These are phyloP conservation scores for Diarsia brunnea DNA, from an alignment of 2,888 invertebrate species.

Conservation along the genomic window DNA sequence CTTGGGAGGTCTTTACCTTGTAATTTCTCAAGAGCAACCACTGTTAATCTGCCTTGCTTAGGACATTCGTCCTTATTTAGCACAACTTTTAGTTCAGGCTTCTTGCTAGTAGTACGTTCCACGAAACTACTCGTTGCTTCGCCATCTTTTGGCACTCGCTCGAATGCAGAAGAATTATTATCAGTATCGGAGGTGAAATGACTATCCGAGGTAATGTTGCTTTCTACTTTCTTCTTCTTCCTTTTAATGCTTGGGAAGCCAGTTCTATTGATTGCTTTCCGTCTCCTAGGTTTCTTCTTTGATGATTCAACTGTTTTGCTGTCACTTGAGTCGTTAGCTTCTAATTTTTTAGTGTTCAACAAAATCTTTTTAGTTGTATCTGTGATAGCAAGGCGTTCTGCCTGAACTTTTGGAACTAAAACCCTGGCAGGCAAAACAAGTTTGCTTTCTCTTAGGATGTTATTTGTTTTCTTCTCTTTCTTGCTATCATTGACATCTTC, in stretches of 20 bases:
- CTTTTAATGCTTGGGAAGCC: slow-evolving; percentile 96
- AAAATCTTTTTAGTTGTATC: slow-evolving; percentile 78
- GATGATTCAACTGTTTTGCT: slow-evolving; percentile 75
- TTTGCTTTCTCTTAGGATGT: slow-evolving; percentile 87
- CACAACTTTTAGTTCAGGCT: slow-evolving; percentile 87
- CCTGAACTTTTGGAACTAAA: slow-evolving; percentile 83
- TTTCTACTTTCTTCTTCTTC: slow-evolving; percentile 93
- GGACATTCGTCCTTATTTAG: slow-evolving; percentile 89
- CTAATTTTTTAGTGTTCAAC: slow-evolving; percentile 77
- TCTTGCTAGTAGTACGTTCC: slow-evolving; percentile 90
- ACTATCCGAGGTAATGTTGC: slow-evolving; percentile 78
- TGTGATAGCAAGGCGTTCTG: slow-evolving; percentile 80
- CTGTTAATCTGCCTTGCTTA: slow-evolving; percentile 90
- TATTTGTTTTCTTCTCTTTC: slow-evolving; percentile 85
- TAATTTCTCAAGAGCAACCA: slow-evolving; percentile 91
- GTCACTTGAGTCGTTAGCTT: slow-evolving; percentile 74
- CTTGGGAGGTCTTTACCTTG: slow-evolving; percentile 86
- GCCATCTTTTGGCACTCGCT: slow-evolving; percentile 93
- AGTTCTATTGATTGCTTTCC: slow-evolving; percentile 96
- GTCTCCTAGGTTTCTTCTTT: slow-evolving; percentile 91
- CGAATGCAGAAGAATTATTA: slow-evolving; percentile 90
- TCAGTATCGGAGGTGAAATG: slow-evolving; percentile 86
- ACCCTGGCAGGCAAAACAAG: slow-evolving; percentile 85
- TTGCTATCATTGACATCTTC: slow-evolving; percentile 85
- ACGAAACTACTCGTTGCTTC: slow-evolving; percentile 93